These are phyloP conservation scores for Orius insidiosus DNA, from an alignment of 1,140 invertebrate genomes.

Conservation along the genomic window DNA sequence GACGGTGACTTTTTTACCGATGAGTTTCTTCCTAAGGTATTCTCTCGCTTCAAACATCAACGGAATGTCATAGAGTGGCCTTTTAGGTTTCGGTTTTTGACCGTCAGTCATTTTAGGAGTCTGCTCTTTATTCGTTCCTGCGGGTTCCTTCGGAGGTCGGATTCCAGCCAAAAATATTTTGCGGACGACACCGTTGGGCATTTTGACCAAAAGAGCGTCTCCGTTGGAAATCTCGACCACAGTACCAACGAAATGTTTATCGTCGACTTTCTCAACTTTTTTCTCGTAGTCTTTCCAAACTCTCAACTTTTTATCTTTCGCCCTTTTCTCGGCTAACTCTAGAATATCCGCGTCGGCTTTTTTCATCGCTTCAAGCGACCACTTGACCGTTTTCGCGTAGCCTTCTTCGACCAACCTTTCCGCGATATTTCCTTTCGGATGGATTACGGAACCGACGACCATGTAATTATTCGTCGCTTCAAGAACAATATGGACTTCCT, in stretches of 20 bases:
- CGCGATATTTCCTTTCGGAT: constrained; percentile 91
- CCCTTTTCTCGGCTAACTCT: constrained; percentile 62
- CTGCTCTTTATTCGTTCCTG: too few species aligned
- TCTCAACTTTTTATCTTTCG: constrained; percentile 71
- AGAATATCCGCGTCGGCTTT: constrained; percentile 58
- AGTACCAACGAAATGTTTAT: constrained; percentile 68
- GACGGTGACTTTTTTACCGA: constrained; percentile 89
- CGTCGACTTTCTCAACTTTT: constrained; percentile 31
- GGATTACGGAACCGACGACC: constrained; percentile 85
- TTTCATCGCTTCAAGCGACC: constrained; percentile 82
- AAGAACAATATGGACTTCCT: constrained; percentile 81
- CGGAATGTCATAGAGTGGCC: constrained; percentile 91
- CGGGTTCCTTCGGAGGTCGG: constrained; percentile 60
- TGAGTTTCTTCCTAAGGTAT: constrained; percentile 86
- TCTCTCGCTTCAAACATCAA: constrained; percentile 97
- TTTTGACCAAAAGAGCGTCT: constrained; percentile 77
- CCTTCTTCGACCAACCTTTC: constrained; percentile 80
- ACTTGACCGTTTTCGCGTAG: constrained; percentile 92
- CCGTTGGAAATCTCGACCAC: constrained; percentile 89
- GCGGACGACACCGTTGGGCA: constrained; percentile 56
- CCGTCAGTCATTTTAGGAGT: constrained; percentile 31
- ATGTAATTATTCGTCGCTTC: constrained; percentile 79
- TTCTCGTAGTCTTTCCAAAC: constrained; percentile 70
- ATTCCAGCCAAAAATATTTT: constrained; percentile 95
- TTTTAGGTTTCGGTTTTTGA: constrained; percentile 36